Conservation (phyloP, 2,888 invertebrate species). For the Fragum sueziense region DNA sequence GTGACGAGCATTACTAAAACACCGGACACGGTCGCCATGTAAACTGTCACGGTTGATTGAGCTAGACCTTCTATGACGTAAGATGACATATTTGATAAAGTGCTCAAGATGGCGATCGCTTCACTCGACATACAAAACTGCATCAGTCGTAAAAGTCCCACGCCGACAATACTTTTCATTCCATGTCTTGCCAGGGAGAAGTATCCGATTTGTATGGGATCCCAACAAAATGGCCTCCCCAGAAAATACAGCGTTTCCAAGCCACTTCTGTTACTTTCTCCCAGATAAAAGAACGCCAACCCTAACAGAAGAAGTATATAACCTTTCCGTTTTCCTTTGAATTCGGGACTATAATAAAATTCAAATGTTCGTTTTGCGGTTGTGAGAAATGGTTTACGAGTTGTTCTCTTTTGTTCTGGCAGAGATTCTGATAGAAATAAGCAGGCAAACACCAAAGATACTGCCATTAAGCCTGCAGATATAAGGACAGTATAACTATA, state of each 20-base stretch:
- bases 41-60: slow-evolving; percentile 29
- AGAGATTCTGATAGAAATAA: slow-evolving; percentile 45
- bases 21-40: slow-evolving; percentile 38
- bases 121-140: slow-evolving; percentile 42
- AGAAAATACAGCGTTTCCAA: slow-evolving; percentile 52
- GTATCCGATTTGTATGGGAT: slow-evolving; percentile 42
- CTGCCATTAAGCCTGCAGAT: slow-evolving; percentile 13
- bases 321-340: slow-evolving; percentile 40
- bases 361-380: slow-evolving; percentile 29
- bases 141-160: slow-evolving; percentile 31
- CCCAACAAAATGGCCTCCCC: slow-evolving; percentile 57
- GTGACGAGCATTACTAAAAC: slow-evolving; percentile 37
- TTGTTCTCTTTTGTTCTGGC: slow-evolving; percentile 13
- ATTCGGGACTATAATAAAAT: slow-evolving; percentile 40
- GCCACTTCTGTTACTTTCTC: slow-evolving; percentile 17
- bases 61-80: slow-evolving; percentile 47
- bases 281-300: slow-evolving; percentile 33
- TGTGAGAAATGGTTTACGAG: slow-evolving; percentile 9
- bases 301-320: slow-evolving; percentile 38
- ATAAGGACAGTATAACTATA: slow-evolving; percentile 37
- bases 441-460: slow-evolving; percentile 16
- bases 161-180: slow-evolving; percentile 31
- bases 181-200: slow-evolving; percentile 31
- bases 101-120: slow-evolving; percentile 42
- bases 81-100: slow-evolving; percentile 29